phyloP scores from a whole-genome alignment of 2,113 vertebrate species.

The Hippolais icterina region DNA sequence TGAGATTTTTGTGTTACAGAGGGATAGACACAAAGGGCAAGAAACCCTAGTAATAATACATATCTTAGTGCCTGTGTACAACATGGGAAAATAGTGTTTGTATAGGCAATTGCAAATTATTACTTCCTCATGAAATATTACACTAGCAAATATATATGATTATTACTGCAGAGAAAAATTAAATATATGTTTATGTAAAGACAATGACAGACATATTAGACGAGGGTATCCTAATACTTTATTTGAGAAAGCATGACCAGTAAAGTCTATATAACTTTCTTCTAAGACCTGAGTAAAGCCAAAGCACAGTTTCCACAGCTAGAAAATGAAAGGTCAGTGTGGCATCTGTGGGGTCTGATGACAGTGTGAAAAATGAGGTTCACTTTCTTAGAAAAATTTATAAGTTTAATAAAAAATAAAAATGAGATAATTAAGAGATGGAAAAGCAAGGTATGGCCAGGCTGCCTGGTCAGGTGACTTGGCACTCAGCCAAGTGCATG shows the following conservation, averaged over 20 bases:
- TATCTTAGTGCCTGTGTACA: background rate
- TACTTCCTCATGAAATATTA: background rate
- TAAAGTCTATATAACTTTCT: background rate
- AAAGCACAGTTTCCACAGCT: background rate
- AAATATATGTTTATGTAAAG: background rate
- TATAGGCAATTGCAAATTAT: background rate
- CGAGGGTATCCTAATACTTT: background rate
- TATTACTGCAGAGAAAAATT: background rate
- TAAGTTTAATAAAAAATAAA: no score
- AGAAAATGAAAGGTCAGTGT: background rate
- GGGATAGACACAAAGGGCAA: background rate
- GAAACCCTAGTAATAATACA: background rate
- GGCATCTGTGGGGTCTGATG: background rate
- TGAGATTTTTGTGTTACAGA: background rate
- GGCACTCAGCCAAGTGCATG: no score
- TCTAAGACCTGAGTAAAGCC: background rate
- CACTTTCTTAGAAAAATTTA: no score
- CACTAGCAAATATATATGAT: background rate
- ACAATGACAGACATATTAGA: background rate
- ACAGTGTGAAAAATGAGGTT: background rate
- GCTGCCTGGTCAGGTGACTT: no score
- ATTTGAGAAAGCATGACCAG: background rate
- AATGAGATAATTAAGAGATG: no score
- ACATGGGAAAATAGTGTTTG: background rate
- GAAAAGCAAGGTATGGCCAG: no score